Evolutionary conservation across 1,140 invertebrate species (phyloP).

Genomic region (Philopotamus ludificatus): DNA sequence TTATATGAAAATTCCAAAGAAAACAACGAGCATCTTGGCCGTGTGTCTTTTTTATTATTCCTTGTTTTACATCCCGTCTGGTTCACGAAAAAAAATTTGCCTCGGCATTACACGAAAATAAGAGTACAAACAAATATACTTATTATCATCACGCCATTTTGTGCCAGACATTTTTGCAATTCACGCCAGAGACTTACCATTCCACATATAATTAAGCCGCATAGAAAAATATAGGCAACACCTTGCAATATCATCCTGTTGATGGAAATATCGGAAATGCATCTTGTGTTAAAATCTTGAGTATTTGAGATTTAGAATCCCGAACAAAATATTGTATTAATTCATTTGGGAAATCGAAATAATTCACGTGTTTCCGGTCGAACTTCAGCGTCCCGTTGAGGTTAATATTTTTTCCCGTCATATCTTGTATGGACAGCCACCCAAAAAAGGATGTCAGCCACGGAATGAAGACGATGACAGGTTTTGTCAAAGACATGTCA

Average conservation of each 20-base stretch:
- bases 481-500: conserved; percentile 9
- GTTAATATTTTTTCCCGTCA: neutral
- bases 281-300: no score
- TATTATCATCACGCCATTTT: neutral
- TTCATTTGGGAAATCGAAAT: no score
- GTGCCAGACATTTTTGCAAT: neutral
- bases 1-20: conserved; percentile 32
- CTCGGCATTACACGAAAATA: neutral
- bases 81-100: neutral
- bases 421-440: conserved; percentile 8
- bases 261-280: no score
- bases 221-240: no score
- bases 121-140: neutral
- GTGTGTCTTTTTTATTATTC: conserved; percentile 35
- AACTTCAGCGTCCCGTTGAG: no score
- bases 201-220: no score
- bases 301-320: no score
- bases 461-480: neutral
- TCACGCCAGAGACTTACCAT: neutral
- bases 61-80: conserved; percentile 15
- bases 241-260: no score
- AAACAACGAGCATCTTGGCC: conserved; percentile 30
- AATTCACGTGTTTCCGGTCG: no score
- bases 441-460: conserved; percentile 17
- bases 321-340: no score